Base-by-base conservation (phyloP, 2,888 invertebrate species). In the Thecocarcelia acutangulata region DNA sequence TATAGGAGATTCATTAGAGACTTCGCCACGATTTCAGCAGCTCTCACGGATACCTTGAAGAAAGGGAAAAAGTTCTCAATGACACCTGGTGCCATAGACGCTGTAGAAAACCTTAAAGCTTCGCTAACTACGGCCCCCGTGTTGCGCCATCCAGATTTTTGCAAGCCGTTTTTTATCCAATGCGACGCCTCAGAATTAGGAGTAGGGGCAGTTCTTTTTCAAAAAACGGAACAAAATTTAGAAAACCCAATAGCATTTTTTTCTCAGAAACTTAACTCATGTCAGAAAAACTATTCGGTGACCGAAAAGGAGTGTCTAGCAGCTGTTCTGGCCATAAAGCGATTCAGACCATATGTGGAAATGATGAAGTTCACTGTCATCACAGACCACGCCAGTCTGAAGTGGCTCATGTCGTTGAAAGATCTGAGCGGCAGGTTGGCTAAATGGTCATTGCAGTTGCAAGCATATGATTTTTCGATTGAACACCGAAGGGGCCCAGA, bases 1-100 rank as follows among this genome's bases (percentile, higher is more conserved):
- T 70, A 70, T 12, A 19, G 52, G 15, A 12, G 68, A 11, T 68
- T 68, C 15, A 54, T 68, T 1, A 42, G 42, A 21, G 59, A 48
- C 19, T 70, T 70, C 12, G 48, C 58, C 1, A n/a, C n/a, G 12
- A 58, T 72, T 1, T 50, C 72, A 6, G 50, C 46, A 1, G 17
- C 64, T 1, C 19, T 73, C 2, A 73, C 73, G 1, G 63, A 64
- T n/a, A 73, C 73, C 0, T n/a, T 72, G 17, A 50, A 83, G n/a
- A 75, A 83, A 17, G 37, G 37, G 4, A 56, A 37, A 17, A 56
- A 37, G 12, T 56, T 56, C 37, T 9, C 19, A 21, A 12, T 50
- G 50, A 50, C 50, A 2, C 50, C 50, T 19, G 37, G 4, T 2
- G 56, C 56, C 6, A 37, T 56, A 2, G 37, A 56, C 11, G 37